These are phyloP conservation scores for Silurus lanzhouensis DNA, from an alignment of 2,797 vertebrate species.

Conservation along the genomic window DNA sequence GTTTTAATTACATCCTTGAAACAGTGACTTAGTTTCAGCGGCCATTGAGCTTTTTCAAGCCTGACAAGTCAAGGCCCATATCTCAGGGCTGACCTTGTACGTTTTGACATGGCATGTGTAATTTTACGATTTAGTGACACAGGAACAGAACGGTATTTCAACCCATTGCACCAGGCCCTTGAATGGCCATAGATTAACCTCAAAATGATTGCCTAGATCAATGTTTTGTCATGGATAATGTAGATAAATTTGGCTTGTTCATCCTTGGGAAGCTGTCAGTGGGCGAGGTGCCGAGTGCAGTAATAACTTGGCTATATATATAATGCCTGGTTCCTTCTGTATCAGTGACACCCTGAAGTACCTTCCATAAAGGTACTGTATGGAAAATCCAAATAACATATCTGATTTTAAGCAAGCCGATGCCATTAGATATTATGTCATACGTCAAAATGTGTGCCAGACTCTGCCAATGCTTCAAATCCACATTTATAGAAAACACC, in stretches of 20 bases:
- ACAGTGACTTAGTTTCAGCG: slow-evolving; percentile 36
- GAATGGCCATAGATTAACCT: slow-evolving; percentile 61
- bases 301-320: slow-evolving; percentile 58
- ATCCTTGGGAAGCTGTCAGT: slow-evolving; percentile 51
- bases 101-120: slow-evolving; percentile 58
- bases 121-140: slow-evolving; percentile 54
- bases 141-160: slow-evolving; percentile 63
- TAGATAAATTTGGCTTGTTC: slow-evolving; percentile 63
- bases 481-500: background rate
- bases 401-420: background rate
- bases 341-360: slow-evolving; percentile 7
- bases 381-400: background rate
- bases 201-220: slow-evolving; percentile 71
- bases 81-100: slow-evolving; percentile 64
- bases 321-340: slow-evolving; percentile 29
- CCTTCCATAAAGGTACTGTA: background rate
- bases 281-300: slow-evolving; percentile 46
- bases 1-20: slow-evolving; percentile 57
- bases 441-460: background rate
- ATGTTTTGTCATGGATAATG: slow-evolving; percentile 66
- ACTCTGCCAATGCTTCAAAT: background rate
- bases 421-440: background rate
- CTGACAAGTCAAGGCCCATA: slow-evolving; percentile 37
- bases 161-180: slow-evolving; percentile 28
- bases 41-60: slow-evolving; percentile 54